These are phyloP conservation scores for Chlorodrepanis virens DNA, from an alignment of 2,113 vertebrate species.

Conservation along the genomic window DNA sequence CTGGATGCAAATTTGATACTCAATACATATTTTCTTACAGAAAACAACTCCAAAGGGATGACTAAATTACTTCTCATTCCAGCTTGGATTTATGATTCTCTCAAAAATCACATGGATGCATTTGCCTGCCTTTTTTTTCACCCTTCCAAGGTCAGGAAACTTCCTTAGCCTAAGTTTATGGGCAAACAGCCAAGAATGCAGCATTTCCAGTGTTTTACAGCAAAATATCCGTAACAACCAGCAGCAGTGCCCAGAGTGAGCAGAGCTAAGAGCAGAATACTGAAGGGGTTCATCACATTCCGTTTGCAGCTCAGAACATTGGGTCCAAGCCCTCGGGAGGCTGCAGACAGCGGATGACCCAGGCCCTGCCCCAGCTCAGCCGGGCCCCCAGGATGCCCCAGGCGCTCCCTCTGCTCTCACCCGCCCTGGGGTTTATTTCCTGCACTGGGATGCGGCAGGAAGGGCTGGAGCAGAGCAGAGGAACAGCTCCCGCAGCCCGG, in stretches of 20 bases:
- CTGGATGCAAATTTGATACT: neutral
- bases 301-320: neutral
- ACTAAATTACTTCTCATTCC: neutral
- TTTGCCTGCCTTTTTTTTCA: neutral
- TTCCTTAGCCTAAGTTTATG: neutral
- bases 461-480: neutral
- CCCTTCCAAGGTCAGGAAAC: neutral
- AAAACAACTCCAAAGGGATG: slow-evolving; percentile 22
- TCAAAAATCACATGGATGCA: neutral
- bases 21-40: neutral
- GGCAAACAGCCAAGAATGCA: neutral
- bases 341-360: neutral
- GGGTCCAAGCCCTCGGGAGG: fast-evolving
- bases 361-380: neutral
- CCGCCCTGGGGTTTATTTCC: neutral
- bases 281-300: neutral
- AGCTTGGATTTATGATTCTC: neutral
- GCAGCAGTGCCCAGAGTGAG: neutral
- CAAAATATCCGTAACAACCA: neutral
- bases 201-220: neutral
- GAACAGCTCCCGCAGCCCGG: neutral
- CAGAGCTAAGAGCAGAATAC: neutral
- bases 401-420: neutral
- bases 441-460: neutral
- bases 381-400: neutral